These are phyloP conservation scores for Callitettix versicolor DNA, from an alignment of 1,140 invertebrate genomes.

Conservation along the genomic window DNA sequence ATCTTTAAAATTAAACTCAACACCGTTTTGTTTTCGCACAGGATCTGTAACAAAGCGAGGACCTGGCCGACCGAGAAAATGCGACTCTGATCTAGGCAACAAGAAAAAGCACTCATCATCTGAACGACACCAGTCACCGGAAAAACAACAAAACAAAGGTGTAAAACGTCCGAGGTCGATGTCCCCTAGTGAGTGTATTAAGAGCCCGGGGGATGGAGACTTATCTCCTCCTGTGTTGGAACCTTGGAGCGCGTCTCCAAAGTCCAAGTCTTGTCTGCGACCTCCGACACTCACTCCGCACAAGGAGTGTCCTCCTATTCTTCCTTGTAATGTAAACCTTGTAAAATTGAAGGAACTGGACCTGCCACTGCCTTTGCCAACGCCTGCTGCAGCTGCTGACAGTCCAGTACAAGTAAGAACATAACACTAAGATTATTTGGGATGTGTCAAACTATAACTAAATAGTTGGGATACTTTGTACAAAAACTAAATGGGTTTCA, in stretches of 20 bases:
- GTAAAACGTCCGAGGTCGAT: background rate
- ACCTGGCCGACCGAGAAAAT: constrained; percentile 33
- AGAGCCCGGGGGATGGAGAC: constrained; percentile 6
- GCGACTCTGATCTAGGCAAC: background rate
- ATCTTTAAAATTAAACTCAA: too few relatives aligned
- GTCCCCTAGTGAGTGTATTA: background rate
- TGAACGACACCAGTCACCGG: background rate
- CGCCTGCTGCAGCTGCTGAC: too few relatives aligned
- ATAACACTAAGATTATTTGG: too few relatives aligned
- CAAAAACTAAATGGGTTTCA: too few relatives aligned
- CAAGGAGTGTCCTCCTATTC: constrained; percentile 4
- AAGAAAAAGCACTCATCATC: background rate
- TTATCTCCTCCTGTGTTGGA: constrained; percentile 32
- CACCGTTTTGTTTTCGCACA: too few relatives aligned
- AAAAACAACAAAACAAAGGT: background rate
- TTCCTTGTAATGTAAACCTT: too few relatives aligned
- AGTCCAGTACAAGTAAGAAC: too few relatives aligned
- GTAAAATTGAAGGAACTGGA: too few relatives aligned
- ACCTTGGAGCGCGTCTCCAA: constrained; percentile 19
- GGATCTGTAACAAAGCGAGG: constrained; percentile 25
- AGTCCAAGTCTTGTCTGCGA: constrained; percentile 7
- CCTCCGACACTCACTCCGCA: constrained; percentile 25
- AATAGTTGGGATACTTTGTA: too few relatives aligned
- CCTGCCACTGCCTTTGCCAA: too few relatives aligned
- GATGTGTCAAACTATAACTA: too few relatives aligned